These are phyloP conservation scores for Carassius gibelio DNA, from an alignment of 2,113 vertebrate species.

Conservation along the genomic window DNA sequence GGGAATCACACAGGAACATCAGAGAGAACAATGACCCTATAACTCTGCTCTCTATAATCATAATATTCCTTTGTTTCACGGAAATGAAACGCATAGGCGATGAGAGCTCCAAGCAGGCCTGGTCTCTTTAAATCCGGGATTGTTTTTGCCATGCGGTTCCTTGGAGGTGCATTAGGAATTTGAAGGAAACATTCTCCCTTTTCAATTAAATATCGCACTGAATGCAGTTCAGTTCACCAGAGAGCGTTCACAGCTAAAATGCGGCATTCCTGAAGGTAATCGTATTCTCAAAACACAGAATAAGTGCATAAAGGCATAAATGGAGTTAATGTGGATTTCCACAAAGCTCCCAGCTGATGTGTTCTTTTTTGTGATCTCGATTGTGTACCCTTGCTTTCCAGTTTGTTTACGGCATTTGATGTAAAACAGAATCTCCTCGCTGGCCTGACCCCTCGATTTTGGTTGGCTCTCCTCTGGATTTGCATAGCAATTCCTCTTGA, in stretches of 20 bases:
- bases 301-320: constrained; percentile 3
- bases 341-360: neutral
- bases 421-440: neutral
- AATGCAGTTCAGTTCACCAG: constrained; percentile 40
- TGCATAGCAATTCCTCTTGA: constrained; percentile 44
- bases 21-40: constrained; percentile 44
- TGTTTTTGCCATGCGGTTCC: constrained; percentile 1
- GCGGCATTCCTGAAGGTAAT: constrained; percentile 44
- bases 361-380: neutral
- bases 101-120: constrained; percentile 29
- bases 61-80: constrained; percentile 33
- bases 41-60: constrained; percentile 37
- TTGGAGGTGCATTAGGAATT: constrained; percentile 19
- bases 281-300: neutral
- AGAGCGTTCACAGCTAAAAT: constrained; percentile 37
- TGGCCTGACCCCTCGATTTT: constrained; percentile 10
- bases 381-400: neutral
- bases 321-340: neutral
- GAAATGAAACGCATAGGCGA: constrained; percentile 45
- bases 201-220: constrained; percentile 38
- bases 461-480: constrained; percentile 21
- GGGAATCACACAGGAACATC: constrained; percentile 48
- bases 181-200: constrained; percentile 11
- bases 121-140: constrained; percentile 37
- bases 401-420: neutral